Conservation (phyloP, 1,140 invertebrate species). For the Conus betulinus region DNA sequence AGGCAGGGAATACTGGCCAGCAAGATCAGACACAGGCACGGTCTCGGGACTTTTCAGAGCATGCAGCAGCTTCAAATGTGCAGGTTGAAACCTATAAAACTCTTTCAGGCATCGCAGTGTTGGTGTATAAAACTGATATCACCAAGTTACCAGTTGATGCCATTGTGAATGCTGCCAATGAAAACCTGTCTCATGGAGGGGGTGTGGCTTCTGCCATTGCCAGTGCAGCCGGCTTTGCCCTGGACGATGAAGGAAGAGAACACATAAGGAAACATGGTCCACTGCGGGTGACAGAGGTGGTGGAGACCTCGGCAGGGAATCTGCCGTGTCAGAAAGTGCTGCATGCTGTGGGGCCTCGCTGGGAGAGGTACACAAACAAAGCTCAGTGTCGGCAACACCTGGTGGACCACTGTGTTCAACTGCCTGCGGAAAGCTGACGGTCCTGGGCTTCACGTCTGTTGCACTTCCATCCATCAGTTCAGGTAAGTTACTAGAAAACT, state of each 20-base stretch:
- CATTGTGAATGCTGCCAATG: slow-evolving; percentile 90
- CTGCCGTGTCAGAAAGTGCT: slow-evolving; percentile 54
- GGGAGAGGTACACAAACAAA: slow-evolving; percentile 39
- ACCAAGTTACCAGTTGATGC: slow-evolving; percentile 89
- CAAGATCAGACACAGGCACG: background rate
- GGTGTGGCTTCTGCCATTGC: slow-evolving; percentile 90
- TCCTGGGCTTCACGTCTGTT: slow-evolving; percentile 41
- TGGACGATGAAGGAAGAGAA: slow-evolving; percentile 46
- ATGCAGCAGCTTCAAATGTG: background rate
- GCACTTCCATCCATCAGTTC: slow-evolving; percentile 58
- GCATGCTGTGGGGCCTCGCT: slow-evolving; percentile 57
- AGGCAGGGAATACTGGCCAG: background rate
- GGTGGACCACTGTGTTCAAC: slow-evolving; percentile 39
- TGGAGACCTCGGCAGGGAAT: slow-evolving; percentile 50
- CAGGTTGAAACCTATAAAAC: background rate
- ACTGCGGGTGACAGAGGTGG: slow-evolving; percentile 45
- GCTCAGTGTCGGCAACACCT: slow-evolving; percentile 33
- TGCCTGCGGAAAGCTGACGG: slow-evolving; percentile 47
- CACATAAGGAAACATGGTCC: slow-evolving; percentile 45
- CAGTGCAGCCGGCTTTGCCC: slow-evolving; percentile 47
- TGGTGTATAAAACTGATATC: slow-evolving; percentile 82
- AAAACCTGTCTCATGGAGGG: slow-evolving; percentile 84
- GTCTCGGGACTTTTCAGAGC: no score
- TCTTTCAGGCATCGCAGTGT: slow-evolving; percentile 39
- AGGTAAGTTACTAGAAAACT: slow-evolving; percentile 34